Evolutionary conservation across 2,113 vertebrate species (phyloP).

Genomic region (Aegithalos caudatus): DNA sequence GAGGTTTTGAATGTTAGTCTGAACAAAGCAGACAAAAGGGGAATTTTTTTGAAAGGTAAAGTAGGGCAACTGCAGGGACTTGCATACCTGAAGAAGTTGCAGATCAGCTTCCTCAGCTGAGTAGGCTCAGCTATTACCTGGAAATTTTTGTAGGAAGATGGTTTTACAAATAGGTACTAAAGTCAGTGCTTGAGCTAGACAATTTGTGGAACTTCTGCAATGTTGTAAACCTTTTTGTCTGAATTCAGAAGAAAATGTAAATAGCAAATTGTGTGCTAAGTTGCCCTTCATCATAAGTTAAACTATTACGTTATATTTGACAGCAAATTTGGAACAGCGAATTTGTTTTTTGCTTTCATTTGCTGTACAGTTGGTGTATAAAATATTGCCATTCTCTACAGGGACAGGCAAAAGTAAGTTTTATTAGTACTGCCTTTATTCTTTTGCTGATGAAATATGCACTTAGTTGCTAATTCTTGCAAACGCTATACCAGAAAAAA

Average conservation of each 20-base stretch:
- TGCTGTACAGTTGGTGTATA: not conserved
- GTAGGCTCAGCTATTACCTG: constrained; percentile 25
- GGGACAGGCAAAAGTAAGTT: not conserved
- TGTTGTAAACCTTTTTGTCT: constrained; percentile 10
- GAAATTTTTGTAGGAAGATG: constrained; percentile 32
- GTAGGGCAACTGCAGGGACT: constrained; percentile 13
- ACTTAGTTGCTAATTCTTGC: constrained; percentile 23
- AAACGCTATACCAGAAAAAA: not conserved
- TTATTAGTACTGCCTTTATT: constrained; percentile 16
- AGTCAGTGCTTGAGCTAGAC: constrained; percentile 1
- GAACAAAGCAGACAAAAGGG: not conserved
- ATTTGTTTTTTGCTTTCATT: constrained; percentile 34
- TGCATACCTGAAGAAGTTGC: constrained; percentile 7
- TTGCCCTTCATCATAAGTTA: not conserved
- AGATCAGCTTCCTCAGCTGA: constrained; percentile 24
- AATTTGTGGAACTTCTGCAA: constrained; percentile 20
- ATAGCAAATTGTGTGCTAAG: not conserved
- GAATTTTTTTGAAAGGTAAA: constrained; percentile 23
- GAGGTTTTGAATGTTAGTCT: not conserved
- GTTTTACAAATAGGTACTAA: constrained; percentile 7
- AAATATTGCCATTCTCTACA: constrained; percentile 27
- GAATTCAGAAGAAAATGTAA: not conserved
- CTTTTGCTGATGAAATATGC: constrained; percentile 39
- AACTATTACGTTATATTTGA: not conserved
- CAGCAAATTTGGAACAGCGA: not conserved